Evolutionary conservation across 1,140 invertebrate genomes (phyloP).

Genomic region (Drosophila setifemur): DNA sequence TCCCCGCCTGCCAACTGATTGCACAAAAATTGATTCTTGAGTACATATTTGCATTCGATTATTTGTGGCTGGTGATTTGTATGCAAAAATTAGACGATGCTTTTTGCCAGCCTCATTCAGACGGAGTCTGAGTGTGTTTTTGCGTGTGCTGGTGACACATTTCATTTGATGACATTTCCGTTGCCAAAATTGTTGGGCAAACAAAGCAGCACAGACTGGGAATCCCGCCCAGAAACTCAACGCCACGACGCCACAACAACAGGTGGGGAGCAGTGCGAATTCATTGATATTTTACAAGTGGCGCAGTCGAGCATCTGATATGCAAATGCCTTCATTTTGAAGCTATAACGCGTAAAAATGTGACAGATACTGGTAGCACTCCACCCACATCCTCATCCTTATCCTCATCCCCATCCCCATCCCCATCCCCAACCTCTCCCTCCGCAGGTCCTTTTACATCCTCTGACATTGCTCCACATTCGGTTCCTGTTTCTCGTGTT

Average conservation of each 20-base stretch:
- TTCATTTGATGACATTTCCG: conserved; percentile 68
- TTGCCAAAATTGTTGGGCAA: conserved; percentile 39
- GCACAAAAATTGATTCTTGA: conserved; percentile 76
- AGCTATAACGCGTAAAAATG: conserved; percentile 57
- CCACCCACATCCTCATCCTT: background rate
- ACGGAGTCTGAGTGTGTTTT: conserved; percentile 1
- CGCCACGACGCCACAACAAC: background rate
- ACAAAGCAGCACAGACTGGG: conserved; percentile 1
- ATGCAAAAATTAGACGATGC: conserved; percentile 67
- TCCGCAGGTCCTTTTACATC: too few species aligned
- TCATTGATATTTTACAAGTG: conserved; percentile 10
- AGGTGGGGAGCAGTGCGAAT: conserved; percentile 6
- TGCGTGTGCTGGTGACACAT: conserved; percentile 63
- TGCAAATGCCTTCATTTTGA: conserved; percentile 71
- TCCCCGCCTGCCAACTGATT: conserved; percentile 52
- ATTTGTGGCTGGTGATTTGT: conserved; percentile 76
- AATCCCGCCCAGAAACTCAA: background rate
- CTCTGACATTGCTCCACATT: conserved; percentile 22
- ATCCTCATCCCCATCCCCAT: too few species aligned
- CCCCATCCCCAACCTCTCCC: too few species aligned
- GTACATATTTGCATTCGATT: conserved; percentile 77
- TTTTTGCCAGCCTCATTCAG: conserved; percentile 44
- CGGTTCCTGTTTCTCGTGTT: conserved; percentile 42
- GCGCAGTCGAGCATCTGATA: conserved; percentile 31
- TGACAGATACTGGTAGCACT: conserved; percentile 8